phyloP scores from a whole-genome alignment of 92 coral and sea anemone species.

The Phenganax stokvisi region DNA sequence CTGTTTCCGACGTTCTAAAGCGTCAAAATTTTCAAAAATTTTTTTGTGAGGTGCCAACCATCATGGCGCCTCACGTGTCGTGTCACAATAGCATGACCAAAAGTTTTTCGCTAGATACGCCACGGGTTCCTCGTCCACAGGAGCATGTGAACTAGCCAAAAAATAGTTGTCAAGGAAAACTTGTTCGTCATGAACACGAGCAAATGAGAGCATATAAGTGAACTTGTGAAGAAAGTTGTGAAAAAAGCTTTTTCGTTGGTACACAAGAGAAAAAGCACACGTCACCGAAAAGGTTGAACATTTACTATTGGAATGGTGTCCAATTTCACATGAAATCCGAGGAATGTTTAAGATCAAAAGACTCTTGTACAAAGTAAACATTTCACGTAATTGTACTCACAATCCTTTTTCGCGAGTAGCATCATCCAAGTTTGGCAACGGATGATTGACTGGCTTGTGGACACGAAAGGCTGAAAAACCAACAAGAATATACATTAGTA shows the following conservation, averaged over 20 bases:
- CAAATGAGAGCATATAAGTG: too few relatives aligned
- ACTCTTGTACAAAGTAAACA: conserved; percentile 65
- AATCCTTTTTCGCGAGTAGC: conserved; percentile 85
- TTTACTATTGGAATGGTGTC: background rate
- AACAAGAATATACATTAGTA: background rate
- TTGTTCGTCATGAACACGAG: too few relatives aligned
- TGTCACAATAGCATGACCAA: too few relatives aligned
- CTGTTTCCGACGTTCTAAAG: too few relatives aligned
- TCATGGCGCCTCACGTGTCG: too few relatives aligned
- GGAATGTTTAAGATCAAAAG: conserved; percentile 37
- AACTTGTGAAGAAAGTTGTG: background rate
- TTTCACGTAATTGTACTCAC: conserved; percentile 61
- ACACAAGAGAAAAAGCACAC: background rate
- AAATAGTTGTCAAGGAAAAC: too few relatives aligned
- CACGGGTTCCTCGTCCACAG: too few relatives aligned
- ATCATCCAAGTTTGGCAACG: conserved; percentile 71
- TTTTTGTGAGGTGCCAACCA: too few relatives aligned
- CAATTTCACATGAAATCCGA: background rate
- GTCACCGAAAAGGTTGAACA: background rate
- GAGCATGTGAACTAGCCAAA: too few relatives aligned
- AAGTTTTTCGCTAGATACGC: too few relatives aligned
- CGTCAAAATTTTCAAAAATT: too few relatives aligned
- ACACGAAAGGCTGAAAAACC: conserved; percentile 40
- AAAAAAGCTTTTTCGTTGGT: too few relatives aligned
- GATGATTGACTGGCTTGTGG: conserved; percentile 68